A percentile compares a stretch with the other conserved stretches of the same genome.
These are phyloP conservation scores for Coelopa pilipes DNA, from an alignment of 2,888 invertebrate species.

Conservation along the genomic window DNA sequence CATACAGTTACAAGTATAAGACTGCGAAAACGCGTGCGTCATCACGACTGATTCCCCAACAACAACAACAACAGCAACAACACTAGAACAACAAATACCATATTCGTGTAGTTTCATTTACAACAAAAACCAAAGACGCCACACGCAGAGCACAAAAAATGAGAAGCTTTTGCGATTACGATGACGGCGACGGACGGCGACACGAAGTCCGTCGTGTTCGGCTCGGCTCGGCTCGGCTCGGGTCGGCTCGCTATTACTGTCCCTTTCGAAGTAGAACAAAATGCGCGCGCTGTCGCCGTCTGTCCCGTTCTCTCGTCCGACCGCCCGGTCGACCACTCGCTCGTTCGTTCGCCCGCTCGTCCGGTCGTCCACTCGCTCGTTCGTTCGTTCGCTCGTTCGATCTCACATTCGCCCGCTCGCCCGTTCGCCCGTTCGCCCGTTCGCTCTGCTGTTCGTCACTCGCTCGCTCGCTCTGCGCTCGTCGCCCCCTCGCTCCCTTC, in stretches of 20 bases:
- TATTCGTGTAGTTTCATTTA: not conserved
- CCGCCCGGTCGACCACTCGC: no score
- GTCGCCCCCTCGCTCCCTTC: not conserved
- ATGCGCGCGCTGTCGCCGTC: not conserved
- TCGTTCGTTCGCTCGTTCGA: slow-evolving; percentile 10
- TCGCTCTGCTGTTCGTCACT: no score
- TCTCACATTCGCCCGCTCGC: not conserved
- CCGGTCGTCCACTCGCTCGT: no score
- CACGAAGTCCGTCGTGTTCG: no score
- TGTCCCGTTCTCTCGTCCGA: slow-evolving; percentile 10
- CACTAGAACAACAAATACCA: slow-evolving; percentile 20
- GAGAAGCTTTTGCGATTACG: not conserved
- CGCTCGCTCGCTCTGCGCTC: no score
- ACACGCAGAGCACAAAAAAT: not conserved
- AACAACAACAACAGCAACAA: slow-evolving; percentile 17
- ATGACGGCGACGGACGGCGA: no score
- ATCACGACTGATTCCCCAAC: slow-evolving; percentile 21
- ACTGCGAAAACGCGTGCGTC: slow-evolving; percentile 27
- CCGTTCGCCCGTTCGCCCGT: not conserved
- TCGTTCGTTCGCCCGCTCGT: no score
- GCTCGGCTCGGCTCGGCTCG: no score
- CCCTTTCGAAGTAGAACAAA: no score
- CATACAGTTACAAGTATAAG: slow-evolving; percentile 5
- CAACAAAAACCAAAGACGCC: not conserved
- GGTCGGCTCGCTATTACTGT: no score